These are phyloP conservation scores for Calameuta idolon DNA, from an alignment of 2,888 invertebrate species.

Conservation along the genomic window DNA sequence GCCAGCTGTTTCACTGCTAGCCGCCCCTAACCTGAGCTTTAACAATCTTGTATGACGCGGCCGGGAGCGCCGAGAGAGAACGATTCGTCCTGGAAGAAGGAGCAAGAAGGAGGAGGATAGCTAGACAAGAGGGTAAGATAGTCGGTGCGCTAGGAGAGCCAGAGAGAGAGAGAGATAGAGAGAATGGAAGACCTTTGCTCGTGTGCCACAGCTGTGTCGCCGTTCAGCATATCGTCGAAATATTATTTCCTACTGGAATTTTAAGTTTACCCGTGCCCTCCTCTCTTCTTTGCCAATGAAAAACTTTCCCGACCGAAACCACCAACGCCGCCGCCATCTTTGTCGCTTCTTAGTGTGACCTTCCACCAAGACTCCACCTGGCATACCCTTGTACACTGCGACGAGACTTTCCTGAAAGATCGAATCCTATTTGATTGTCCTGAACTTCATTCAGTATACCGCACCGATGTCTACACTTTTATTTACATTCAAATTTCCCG, in stretches of 20 bases:
- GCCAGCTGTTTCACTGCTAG: constrained; percentile 65
- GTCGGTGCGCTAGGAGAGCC: neutral
- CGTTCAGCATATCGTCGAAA: constrained; percentile 63
- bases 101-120: constrained; percentile 4
- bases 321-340: neutral
- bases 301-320: constrained; percentile 5
- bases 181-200: constrained; percentile 49
- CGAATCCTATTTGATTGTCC: neutral
- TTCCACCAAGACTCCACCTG: neutral
- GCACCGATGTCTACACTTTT: neutral
- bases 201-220: constrained; percentile 59
- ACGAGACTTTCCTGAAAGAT: neutral
- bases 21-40: constrained; percentile 48
- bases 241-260: constrained; percentile 57
- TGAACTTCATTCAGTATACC: neutral
- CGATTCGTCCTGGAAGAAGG: neutral
- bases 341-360: neutral
- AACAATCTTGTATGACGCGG: constrained; percentile 63
- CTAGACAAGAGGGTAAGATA: neutral
- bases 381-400: neutral
- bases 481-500: neutral
- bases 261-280: constrained; percentile 23
- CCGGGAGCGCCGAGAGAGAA: constrained; percentile 6
- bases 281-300: constrained; percentile 2
- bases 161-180: neutral